A percentile compares a stretch with the other conserved stretches of the same genome.
These are phyloP conservation scores for Drosophila nebulosa DNA, from an alignment of 1,140 invertebrate genomes.

Conservation along the genomic window DNA sequence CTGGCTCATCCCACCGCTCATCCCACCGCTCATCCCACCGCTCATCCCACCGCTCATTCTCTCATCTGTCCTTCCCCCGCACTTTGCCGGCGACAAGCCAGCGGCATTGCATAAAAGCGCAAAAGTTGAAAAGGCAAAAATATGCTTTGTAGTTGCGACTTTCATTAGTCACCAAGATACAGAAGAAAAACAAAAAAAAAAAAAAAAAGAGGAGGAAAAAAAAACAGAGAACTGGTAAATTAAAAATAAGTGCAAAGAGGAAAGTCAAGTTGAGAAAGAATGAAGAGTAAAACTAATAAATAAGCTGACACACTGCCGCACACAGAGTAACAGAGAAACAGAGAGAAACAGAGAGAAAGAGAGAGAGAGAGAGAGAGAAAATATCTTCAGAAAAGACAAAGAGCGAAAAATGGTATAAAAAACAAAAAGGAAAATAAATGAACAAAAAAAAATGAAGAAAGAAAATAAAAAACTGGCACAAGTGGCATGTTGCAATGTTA, in stretches of 20 bases:
- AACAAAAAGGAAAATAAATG: neutral
- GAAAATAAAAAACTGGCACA: conserved; percentile 41
- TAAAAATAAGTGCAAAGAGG: conserved; percentile 35
- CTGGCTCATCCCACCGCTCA: neutral
- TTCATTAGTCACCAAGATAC: conserved; percentile 45
- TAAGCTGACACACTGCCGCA: conserved; percentile 33
- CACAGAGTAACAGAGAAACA: conserved; percentile 8
- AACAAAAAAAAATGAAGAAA: neutral
- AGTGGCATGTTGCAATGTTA: conserved; percentile 63
- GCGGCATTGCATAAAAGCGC: conserved; percentile 28
- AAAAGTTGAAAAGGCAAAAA: conserved; percentile 36
- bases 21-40: neutral
- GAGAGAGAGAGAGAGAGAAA: conserved; percentile 29
- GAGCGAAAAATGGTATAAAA: neutral
- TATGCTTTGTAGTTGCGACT: conserved; percentile 46
- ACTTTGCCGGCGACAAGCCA: conserved; percentile 12
- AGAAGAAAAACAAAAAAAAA: conserved; percentile 10
- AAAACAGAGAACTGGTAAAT: conserved; percentile 22
- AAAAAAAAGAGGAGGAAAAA: neutral
- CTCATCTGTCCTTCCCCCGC: neutral
- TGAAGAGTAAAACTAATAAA: conserved; percentile 44
- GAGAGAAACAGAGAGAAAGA: conserved; percentile 3
- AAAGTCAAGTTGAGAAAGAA: conserved; percentile 5
- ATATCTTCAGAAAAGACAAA: conserved; percentile 38
- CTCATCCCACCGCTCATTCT: neutral